Conservation (phyloP, 2,797 vertebrate species). For the Acipenser ruthenus region DNA sequence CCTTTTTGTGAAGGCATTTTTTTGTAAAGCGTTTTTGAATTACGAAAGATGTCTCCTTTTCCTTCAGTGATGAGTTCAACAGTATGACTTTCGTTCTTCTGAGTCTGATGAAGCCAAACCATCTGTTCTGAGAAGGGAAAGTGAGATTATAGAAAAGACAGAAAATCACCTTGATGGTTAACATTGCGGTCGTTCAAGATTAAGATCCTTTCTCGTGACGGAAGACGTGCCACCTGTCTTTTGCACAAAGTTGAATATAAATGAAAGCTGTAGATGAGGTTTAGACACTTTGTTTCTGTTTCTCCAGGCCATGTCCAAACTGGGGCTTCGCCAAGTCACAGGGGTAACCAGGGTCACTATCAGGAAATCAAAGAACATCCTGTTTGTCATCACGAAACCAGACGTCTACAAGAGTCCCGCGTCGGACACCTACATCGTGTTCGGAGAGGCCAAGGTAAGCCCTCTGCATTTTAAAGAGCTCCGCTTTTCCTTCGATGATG, state of each 20-base stretch:
- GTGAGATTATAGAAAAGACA: not conserved
- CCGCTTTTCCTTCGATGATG: constrained; percentile 63
- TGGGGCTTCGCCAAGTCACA: constrained; percentile 95
- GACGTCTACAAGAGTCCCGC: constrained; percentile 97
- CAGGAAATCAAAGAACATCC: constrained; percentile 96
- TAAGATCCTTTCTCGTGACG: too few relatives aligned
- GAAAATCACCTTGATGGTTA: not conserved
- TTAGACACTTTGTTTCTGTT: not conserved
- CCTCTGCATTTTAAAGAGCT: constrained; percentile 9
- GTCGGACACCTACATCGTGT: constrained; percentile 97
- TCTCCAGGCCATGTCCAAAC: constrained; percentile 90
- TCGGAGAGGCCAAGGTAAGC: constrained; percentile 90
- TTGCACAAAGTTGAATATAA: too few relatives aligned
- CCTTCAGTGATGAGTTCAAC: constrained; percentile 70
- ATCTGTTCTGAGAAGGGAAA: constrained; percentile 66
- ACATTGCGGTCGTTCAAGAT: not conserved
- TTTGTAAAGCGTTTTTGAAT: not conserved
- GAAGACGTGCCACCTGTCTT: too few relatives aligned
- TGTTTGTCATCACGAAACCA: constrained; percentile 98
- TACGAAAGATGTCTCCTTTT: not conserved
- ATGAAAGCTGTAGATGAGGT: not conserved
- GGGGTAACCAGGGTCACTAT: constrained; percentile 97
- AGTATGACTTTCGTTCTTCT: constrained; percentile 95
- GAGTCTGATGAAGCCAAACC: constrained; percentile 76
- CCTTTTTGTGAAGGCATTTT: not conserved